A percentile compares a stretch with the other conserved stretches of the same genome.
Evolutionary conservation across 2,888 invertebrate genomes (phyloP).

Genomic region (Elmis aenea): DNA sequence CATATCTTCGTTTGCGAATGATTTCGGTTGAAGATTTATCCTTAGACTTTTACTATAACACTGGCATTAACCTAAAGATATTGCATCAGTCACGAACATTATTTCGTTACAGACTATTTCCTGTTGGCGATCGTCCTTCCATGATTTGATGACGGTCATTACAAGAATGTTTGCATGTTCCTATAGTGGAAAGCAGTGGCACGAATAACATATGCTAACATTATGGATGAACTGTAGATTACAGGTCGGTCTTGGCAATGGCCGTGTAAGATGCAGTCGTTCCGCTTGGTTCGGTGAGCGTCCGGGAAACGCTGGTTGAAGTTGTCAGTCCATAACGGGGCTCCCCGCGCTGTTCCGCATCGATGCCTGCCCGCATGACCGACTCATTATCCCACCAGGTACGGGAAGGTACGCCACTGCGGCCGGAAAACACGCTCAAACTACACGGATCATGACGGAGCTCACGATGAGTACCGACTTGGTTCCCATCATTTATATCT

Average conservation of each 20-base stretch:
- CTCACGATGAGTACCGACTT: slow-evolving; percentile 7
- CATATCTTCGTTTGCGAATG: too few species aligned
- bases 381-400: slow-evolving; percentile 25
- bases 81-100: too few species aligned
- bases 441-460: slow-evolving; percentile 14
- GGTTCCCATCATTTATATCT: slow-evolving; percentile 21
- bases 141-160: too few species aligned
- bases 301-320: slow-evolving; percentile 38
- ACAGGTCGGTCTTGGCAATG: slow-evolving; percentile 24
- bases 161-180: too few species aligned
- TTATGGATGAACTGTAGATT: too few species aligned
- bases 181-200: too few species aligned
- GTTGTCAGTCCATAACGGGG: slow-evolving; percentile 38
- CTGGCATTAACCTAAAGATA: too few species aligned
- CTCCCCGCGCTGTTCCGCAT: slow-evolving; percentile 29
- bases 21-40: too few species aligned
- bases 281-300: slow-evolving; percentile 37
- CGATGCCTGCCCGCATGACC: slow-evolving; percentile 26
- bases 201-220: too few species aligned
- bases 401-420: slow-evolving; percentile 29
- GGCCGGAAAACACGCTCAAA: slow-evolving; percentile 22
- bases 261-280: slow-evolving; percentile 30
- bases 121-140: too few species aligned
- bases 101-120: too few species aligned
- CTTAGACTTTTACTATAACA: too few species aligned